Conservation (phyloP, 2,888 invertebrate species). For the Caenorhabditis becei region DNA sequence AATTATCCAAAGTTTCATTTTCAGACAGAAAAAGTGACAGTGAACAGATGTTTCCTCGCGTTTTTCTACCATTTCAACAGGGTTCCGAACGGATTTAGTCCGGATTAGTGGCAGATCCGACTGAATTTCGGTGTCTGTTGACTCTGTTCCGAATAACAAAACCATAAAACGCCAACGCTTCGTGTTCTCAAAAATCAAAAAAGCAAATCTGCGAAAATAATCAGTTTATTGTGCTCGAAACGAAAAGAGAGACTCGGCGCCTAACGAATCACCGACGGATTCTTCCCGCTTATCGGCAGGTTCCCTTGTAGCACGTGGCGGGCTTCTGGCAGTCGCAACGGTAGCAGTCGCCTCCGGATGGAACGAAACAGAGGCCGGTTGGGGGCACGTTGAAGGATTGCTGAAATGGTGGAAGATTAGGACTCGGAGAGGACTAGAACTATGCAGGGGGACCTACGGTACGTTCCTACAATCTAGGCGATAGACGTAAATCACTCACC, state of each 20-base stretch:
- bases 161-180: not conserved
- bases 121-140: not conserved
- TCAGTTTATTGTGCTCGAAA: constrained; percentile 29
- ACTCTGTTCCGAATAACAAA: not conserved
- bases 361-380: constrained; percentile 64
- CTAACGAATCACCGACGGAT: constrained; percentile 26
- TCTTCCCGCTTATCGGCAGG: constrained; percentile 51
- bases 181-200: constrained; percentile 5
- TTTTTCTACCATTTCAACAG: not conserved
- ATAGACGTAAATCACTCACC: constrained; percentile 49
- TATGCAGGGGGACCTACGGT: too few relatives aligned
- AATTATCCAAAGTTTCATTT: not conserved
- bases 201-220: constrained; percentile 7
- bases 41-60: too few relatives aligned
- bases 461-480: too few relatives aligned
- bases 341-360: constrained; percentile 68
- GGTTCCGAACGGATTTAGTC: not conserved
- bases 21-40: not conserved
- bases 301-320: constrained; percentile 68
- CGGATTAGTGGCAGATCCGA: not conserved
- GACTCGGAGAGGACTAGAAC: too few relatives aligned
- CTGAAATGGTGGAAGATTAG: constrained; percentile 31
- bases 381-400: constrained; percentile 69
- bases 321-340: constrained; percentile 70
- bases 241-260: constrained; percentile 2